A percentile compares a stretch with the other conserved stretches of the same genome.
phyloP scores from a whole-genome alignment of 1,140 invertebrate species.

The Drosophila grimshawi region DNA sequence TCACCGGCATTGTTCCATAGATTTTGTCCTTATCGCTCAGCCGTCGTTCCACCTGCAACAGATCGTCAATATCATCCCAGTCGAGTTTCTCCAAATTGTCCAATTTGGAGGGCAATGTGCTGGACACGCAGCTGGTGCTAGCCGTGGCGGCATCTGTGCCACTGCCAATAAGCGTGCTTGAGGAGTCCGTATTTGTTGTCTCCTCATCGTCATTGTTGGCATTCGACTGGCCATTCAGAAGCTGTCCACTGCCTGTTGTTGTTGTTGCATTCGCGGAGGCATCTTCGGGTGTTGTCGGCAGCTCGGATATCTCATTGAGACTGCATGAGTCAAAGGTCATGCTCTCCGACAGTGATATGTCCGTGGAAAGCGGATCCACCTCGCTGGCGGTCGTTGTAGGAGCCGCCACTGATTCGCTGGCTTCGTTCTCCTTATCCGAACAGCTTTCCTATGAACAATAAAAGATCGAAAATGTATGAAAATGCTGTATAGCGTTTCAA shows the following conservation, averaged over 20 bases:
- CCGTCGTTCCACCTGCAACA: conserved; percentile 88
- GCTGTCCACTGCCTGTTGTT: conserved; percentile 85
- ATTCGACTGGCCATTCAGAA: conserved; percentile 53
- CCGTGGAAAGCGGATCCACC: conserved; percentile 76
- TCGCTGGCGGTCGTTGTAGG: conserved; percentile 70
- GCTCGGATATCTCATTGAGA: conserved; percentile 74
- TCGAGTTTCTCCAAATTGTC: conserved; percentile 87
- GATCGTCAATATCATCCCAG: conserved; percentile 90
- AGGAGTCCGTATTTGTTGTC: conserved; percentile 71
- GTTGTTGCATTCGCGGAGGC: conserved; percentile 86
- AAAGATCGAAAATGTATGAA: not conserved
- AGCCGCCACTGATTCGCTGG: conserved; percentile 73
- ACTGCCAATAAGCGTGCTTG: conserved; percentile 56
- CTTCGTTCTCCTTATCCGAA: conserved; percentile 82
- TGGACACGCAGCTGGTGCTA: conserved; percentile 86
- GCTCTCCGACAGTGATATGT: conserved; percentile 82
- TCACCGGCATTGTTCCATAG: conserved; percentile 90
- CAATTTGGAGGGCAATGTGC: conserved; percentile 89
- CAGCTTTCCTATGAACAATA: conserved; percentile 59
- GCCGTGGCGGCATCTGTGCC: conserved; percentile 57
- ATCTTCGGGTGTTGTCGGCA: conserved; percentile 81
- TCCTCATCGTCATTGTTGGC: conserved; percentile 58
- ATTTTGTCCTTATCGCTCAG: conserved; percentile 88
- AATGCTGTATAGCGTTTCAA: too few relatives aligned
- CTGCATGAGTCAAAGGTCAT: conserved; percentile 84